These are phyloP conservation scores for Nephrotoma appendiculata DNA, from an alignment of 2,888 invertebrate species.

Conservation along the genomic window DNA sequence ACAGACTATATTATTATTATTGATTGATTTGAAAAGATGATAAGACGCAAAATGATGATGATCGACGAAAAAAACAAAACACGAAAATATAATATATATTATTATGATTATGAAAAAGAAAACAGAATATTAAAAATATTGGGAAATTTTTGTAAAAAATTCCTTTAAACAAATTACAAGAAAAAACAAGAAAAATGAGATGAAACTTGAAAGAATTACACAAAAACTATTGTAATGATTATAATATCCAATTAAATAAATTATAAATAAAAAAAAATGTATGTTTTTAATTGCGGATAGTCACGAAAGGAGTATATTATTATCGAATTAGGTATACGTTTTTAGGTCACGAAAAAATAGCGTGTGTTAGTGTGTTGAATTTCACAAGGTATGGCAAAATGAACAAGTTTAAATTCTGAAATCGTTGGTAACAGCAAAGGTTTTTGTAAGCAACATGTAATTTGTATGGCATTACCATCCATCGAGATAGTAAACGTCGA, in stretches of 20 bases:
- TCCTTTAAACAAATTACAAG: not conserved
- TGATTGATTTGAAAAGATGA: not conserved
- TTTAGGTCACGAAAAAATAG: not conserved
- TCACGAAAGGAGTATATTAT: not conserved
- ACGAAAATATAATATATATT: not conserved
- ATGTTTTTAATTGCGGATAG: not conserved
- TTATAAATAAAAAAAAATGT: constrained; percentile 1
- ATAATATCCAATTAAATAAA: constrained; percentile 5
- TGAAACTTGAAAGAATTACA: not conserved
- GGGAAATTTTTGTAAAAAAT: not conserved
- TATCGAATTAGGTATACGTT: not conserved
- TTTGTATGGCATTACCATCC: too few species aligned
- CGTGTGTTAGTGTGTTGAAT: not conserved
- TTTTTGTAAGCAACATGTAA: too few species aligned
- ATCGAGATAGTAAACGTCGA: too few species aligned
- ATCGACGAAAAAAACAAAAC: not conserved
- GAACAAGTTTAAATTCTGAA: too few species aligned
- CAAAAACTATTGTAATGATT: constrained; percentile 2
- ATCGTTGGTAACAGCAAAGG: too few species aligned
- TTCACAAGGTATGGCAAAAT: too few species aligned
- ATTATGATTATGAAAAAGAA: not conserved
- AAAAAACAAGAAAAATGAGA: not conserved
- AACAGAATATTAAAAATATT: not conserved
- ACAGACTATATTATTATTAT: not conserved
- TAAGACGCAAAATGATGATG: not conserved